phyloP scores from a whole-genome alignment of 1,140 invertebrate genomes.

The Drosophila ercepeae region DNA sequence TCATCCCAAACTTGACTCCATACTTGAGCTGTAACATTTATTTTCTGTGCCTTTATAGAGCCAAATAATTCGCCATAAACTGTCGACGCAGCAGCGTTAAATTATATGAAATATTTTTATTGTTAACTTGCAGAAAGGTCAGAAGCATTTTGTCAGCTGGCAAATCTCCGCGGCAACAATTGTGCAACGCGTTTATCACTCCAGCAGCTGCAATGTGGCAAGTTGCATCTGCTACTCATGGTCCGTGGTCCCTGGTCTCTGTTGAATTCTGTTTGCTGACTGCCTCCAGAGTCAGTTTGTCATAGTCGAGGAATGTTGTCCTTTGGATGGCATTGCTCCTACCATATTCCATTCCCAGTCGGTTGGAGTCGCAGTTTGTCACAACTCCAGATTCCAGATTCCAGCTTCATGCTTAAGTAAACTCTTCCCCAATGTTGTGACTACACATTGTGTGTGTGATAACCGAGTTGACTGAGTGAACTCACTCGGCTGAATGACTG shows the following conservation, averaged over 20 bases:
- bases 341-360: conserved; percentile 2
- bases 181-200: conserved; percentile 55
- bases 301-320: conserved; percentile 27
- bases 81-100: conserved; percentile 29
- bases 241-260: background rate
- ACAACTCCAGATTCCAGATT: conserved; percentile 12
- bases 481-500: conserved; percentile 33
- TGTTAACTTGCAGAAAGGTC: conserved; percentile 45
- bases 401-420: conserved; percentile 43
- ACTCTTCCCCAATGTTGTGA: conserved; percentile 39
- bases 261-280: background rate
- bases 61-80: conserved; percentile 32
- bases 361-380: conserved; percentile 15
- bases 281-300: conserved; percentile 16
- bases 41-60: background rate
- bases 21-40: background rate
- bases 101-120: conserved; percentile 56
- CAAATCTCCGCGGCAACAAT: conserved; percentile 49
- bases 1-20: background rate
- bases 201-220: conserved; percentile 31
- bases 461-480: conserved; percentile 43
- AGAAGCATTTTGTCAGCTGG: conserved; percentile 51
- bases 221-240: conserved; percentile 26
- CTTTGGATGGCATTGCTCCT: background rate
- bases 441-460: conserved; percentile 37